A percentile compares a stretch with the other conserved stretches of the same genome.
Conservation (phyloP, 2,113 vertebrate species). For the Perognathus longimembris region DNA sequence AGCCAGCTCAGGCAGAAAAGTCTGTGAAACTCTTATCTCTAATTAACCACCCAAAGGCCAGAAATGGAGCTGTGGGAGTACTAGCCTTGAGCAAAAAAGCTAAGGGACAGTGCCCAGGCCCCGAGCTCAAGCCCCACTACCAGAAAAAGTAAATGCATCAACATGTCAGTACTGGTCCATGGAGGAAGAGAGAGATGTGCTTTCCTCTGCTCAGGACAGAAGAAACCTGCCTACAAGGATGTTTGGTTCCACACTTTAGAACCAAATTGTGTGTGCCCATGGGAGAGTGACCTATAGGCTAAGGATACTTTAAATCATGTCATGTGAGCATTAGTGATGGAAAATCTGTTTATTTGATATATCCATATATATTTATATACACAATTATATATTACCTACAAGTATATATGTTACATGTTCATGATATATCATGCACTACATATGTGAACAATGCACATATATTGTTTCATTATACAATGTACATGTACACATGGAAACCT, state of each 20-base stretch:
- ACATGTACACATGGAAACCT: too few species aligned
- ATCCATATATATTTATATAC: not conserved
- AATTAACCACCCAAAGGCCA: too few species aligned
- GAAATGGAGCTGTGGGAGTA: too few species aligned
- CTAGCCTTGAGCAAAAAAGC: too few species aligned
- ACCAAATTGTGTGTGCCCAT: not conserved
- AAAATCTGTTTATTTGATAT: not conserved
- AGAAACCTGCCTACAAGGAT: not conserved
- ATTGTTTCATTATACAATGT: not conserved
- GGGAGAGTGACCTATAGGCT: not conserved
- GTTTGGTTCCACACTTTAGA: slow-evolving; percentile 10
- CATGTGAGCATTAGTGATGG: slow-evolving; percentile 14
- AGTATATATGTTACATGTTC: not conserved
- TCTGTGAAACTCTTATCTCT: too few species aligned
- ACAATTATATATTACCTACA: not conserved
- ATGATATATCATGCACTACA: not conserved
- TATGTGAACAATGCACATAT: not conserved
- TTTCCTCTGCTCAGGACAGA: slow-evolving; percentile 1
- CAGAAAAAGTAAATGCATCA: too few species aligned
- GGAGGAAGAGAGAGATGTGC: slow-evolving; percentile 35
- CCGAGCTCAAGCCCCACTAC: too few species aligned
- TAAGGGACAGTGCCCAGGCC: too few species aligned
- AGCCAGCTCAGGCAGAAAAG: too few species aligned
- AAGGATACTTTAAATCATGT: not conserved
- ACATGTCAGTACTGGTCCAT: not conserved